phyloP scores from a whole-genome alignment of 2,888 invertebrate genomes.

The Acleris literana region DNA sequence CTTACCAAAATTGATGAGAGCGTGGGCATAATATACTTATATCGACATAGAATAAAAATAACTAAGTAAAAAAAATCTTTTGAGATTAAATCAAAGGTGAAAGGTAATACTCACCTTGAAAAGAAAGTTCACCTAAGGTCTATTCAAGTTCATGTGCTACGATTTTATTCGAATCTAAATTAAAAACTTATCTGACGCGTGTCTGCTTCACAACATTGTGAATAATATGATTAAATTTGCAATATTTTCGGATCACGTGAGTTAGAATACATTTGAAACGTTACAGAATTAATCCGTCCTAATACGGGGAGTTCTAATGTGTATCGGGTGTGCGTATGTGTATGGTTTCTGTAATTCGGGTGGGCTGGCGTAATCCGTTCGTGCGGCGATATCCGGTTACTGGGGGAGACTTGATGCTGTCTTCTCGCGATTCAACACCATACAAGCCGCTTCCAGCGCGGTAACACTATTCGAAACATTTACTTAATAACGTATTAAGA shows the following conservation, averaged over 20 bases:
- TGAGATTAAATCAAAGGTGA: not conserved
- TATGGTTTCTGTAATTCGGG: constrained; percentile 83
- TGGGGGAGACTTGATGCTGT: constrained; percentile 59
- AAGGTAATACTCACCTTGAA: not conserved
- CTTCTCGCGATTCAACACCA: constrained; percentile 58
- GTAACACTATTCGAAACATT: constrained; percentile 19
- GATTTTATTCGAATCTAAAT: not conserved
- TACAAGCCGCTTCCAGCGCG: constrained; percentile 37
- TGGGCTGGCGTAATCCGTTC: constrained; percentile 75
- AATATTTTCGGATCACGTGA: constrained; percentile 59
- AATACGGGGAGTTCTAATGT: constrained; percentile 71
- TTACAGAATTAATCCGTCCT: constrained; percentile 74
- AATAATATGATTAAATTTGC: constrained; percentile 47
- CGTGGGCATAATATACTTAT: not conserved
- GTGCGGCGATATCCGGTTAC: constrained; percentile 73
- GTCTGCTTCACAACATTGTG: constrained; percentile 8
- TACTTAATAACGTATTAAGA: not conserved
- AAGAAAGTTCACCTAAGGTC: not conserved
- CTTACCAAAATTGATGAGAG: constrained; percentile 1
- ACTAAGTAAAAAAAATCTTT: not conserved
- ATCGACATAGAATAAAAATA: not conserved
- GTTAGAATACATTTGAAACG: constrained; percentile 64
- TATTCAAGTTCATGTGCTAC: not conserved
- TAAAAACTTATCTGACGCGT: not conserved
- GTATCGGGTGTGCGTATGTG: constrained; percentile 68